Base-by-base conservation (phyloP, 30 jellyfish, hydroid and myxozoan species). In the Sanderia malayensis region DNA sequence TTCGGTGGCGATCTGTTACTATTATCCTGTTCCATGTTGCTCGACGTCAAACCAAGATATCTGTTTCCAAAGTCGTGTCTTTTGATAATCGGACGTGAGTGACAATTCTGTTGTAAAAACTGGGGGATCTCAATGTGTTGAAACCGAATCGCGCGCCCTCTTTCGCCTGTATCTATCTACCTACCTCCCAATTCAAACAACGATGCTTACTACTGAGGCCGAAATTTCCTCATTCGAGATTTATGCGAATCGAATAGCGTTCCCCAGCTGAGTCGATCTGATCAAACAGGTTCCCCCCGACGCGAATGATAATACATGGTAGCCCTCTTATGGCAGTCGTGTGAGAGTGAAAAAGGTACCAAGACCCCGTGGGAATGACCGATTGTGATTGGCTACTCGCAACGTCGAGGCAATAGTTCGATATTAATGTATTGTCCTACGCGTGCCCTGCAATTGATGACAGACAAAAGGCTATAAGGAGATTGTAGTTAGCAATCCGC, bases 321-420 rank as follows among this genome's bases (percentile, higher is more conserved):
- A 81, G 77, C 85, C 71, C 74, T 81, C 93, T 81, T 70, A 81
- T 81, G 93, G 70, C 93, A 70, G 93, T 81, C 93, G 93, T 81
- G 93, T 76, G 93, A 81, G 72, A 70, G 74, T 58, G 78, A 70
- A 63, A 59, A 61, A 46, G 23, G 74, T 58, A 68, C 85, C 80
- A 59, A 73, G 93, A 81, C 86, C 82, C 94, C 94, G 94, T 82
- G 94, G 94, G 94, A 82, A 82, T 73, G 94, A 74, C 73, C 58
- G 58, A 11, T 60, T 82, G 67, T 73, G 94, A 82, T 82, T 82
- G 94, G 94, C 79, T 67, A 32, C 30, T 25, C 63, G 32, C 32
- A 44, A 46, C 46, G 86, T 76, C 78, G 87, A 71, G 81, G 82
- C 94, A 82, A 72, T 72, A 63, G 94, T 73, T 71, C 46, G 46